phyloP scores from a whole-genome alignment of 2,888 invertebrate species.

The Xestobium rufovillosum region DNA sequence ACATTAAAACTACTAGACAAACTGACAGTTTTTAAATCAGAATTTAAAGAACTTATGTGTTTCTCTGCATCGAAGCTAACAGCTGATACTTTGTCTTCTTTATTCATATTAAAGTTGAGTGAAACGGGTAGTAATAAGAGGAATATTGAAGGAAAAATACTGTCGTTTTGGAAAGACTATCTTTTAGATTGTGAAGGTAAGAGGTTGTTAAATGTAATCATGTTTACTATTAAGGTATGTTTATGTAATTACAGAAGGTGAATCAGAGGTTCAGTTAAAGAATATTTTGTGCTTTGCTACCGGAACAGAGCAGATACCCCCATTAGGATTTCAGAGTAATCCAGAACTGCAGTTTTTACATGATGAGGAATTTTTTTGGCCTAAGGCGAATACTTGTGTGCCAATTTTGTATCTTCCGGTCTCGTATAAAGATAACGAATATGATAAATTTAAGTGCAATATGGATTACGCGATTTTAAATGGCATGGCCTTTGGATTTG shows the following conservation, averaged over 20 bases:
- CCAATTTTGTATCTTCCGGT: conserved; percentile 6
- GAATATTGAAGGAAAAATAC: conserved; percentile 13
- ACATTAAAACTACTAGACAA: conserved; percentile 12
- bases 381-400: conserved; percentile 5
- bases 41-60: conserved; percentile 15
- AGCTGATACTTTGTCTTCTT: conserved; percentile 8
- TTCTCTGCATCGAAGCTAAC: conserved; percentile 10
- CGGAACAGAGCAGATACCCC: conserved; percentile 1
- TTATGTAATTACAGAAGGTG: conserved; percentile 3
- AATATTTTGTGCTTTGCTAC: conserved; percentile 3
- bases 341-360: conserved; percentile 5
- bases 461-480: conserved; percentile 5
- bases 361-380: conserved; percentile 4
- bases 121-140: conserved; percentile 13
- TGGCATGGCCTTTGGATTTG: conserved; percentile 8
- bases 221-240: conserved; percentile 3
- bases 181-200: conserved; percentile 11
- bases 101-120: conserved; percentile 12
- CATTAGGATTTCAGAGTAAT: background rate
- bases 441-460: conserved; percentile 3
- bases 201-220: background rate
- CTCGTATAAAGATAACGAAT: conserved; percentile 5
- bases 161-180: conserved; percentile 14
- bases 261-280: background rate
- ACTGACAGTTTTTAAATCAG: conserved; percentile 12